Percentiles rank a stretch among this genome's conserved stretches.
Evolutionary conservation across 2,113 vertebrate genomes (phyloP).

Genomic region (Tachycineta bicolor): DNA sequence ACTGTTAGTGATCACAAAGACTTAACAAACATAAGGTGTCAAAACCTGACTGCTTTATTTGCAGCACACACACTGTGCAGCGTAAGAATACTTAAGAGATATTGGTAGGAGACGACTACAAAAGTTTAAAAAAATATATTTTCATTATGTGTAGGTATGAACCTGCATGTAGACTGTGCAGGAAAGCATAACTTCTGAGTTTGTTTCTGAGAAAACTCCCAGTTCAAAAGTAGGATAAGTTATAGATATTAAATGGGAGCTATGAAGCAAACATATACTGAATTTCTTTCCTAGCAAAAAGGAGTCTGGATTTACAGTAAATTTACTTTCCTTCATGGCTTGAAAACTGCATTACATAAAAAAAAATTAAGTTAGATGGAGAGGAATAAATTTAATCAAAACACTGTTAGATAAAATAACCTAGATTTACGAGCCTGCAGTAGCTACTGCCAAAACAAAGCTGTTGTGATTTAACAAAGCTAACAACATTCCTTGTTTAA

Average conservation of each 20-base stretch:
- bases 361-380: constrained; percentile 74
- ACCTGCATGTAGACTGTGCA: not conserved
- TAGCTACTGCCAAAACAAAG: constrained; percentile 67
- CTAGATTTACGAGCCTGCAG: constrained; percentile 67
- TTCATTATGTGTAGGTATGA: not conserved
- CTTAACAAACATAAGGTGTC: not conserved
- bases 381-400: constrained; percentile 75
- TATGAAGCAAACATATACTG: constrained; percentile 55
- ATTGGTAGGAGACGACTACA: not conserved
- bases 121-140: not conserved
- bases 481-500: constrained; percentile 17
- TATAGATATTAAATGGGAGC: constrained; percentile 59
- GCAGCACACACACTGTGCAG: not conserved
- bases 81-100: not conserved
- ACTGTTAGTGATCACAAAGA: not conserved
- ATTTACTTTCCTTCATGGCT: constrained; percentile 69
- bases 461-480: constrained; percentile 46
- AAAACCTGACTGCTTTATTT: not conserved
- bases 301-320: constrained; percentile 60
- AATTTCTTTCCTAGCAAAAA: constrained; percentile 56
- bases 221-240: constrained; percentile 40
- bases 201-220: constrained; percentile 3
- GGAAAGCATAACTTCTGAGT: constrained; percentile 1
- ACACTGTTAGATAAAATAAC: constrained; percentile 74
- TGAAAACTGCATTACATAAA: constrained; percentile 75